Percentiles rank a stretch among this genome's conserved stretches.
phyloP scores from a whole-genome alignment of 2,888 invertebrate genomes.

The Apeira syringaria region DNA sequence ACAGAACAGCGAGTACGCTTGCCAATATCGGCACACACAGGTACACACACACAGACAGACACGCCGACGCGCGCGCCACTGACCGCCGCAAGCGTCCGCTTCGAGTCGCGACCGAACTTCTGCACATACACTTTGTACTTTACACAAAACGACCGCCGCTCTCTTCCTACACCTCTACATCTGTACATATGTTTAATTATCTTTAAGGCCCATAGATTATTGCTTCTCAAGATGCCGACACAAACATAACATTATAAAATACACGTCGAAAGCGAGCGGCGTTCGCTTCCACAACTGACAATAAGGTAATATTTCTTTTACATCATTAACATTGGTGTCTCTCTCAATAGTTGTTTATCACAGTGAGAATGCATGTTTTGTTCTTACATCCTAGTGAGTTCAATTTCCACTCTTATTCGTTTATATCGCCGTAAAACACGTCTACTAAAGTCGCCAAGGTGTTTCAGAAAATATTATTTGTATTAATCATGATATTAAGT shows the following conservation, averaged over 20 bases:
- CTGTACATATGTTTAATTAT: conserved; percentile 10
- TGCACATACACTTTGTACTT: conserved; percentile 81
- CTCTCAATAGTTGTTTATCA: conserved; percentile 77
- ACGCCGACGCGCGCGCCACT: conserved; percentile 36
- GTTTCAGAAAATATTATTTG: conserved; percentile 77
- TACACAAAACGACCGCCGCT: conserved; percentile 43
- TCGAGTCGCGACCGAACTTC: conserved; percentile 74
- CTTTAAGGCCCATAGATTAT: conserved; percentile 26
- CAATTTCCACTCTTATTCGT: conserved; percentile 75
- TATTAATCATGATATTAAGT: conserved; percentile 72
- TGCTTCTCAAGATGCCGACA: conserved; percentile 17
- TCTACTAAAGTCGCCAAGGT: conserved; percentile 75
- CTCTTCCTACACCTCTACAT: conserved; percentile 29
- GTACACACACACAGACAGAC: conserved; percentile 34
- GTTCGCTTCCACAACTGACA: conserved; percentile 47
- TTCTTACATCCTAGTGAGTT: conserved; percentile 82
- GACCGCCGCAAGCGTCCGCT: conserved; percentile 49
- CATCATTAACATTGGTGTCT: conserved; percentile 53
- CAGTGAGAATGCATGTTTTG: conserved; percentile 82
- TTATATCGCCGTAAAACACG: conserved; percentile 78
- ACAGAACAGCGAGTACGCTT: conserved; percentile 79
- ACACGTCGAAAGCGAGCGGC: conserved; percentile 39
- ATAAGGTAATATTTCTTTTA: conserved; percentile 49
- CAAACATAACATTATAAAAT: conserved; percentile 14
- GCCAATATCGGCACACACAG: conserved; percentile 49